phyloP scores from a whole-genome alignment of 2,888 invertebrate genomes.

The Microdon myrmicae region DNA sequence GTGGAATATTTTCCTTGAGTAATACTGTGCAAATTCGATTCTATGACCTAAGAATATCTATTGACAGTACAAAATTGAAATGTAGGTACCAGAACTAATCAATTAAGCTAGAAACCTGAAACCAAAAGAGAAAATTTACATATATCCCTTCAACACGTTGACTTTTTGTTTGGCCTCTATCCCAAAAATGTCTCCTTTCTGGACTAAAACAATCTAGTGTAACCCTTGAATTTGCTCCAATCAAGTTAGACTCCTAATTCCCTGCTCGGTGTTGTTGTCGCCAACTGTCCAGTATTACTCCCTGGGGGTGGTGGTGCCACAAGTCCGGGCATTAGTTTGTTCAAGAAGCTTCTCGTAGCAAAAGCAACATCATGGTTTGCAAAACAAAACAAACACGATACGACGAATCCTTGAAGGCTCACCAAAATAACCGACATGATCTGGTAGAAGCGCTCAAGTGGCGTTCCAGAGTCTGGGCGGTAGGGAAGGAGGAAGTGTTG shows the following conservation, averaged over 20 bases:
- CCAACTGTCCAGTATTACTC: slow-evolving; percentile 65
- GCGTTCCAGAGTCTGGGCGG: slow-evolving; percentile 71
- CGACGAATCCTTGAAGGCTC: slow-evolving; percentile 79
- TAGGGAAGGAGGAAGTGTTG: slow-evolving; percentile 79
- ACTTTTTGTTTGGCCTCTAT: no score
- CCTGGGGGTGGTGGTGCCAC: slow-evolving; percentile 62
- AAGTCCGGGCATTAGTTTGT: slow-evolving; percentile 64
- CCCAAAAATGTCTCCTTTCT: no score
- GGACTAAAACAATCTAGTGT: no score
- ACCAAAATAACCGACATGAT: slow-evolving; percentile 75
- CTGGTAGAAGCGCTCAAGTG: slow-evolving; percentile 73
- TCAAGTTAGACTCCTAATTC: slow-evolving; percentile 63
- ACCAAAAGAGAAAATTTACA: no score
- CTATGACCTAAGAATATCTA: no score
- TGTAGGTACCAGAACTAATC: no score
- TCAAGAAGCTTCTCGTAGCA: slow-evolving; percentile 68
- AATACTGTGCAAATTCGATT: no score
- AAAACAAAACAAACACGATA: slow-evolving; percentile 78
- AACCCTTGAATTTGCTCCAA: not conserved
- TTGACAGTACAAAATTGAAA: no score
- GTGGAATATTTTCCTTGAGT: no score
- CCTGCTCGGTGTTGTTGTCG: slow-evolving; percentile 65
- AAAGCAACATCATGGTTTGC: slow-evolving; percentile 78
- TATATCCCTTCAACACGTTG: no score
- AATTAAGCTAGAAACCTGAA: no score